Base-by-base conservation (phyloP, 2,113 vertebrate species). In the Seriola dumerili region DNA sequence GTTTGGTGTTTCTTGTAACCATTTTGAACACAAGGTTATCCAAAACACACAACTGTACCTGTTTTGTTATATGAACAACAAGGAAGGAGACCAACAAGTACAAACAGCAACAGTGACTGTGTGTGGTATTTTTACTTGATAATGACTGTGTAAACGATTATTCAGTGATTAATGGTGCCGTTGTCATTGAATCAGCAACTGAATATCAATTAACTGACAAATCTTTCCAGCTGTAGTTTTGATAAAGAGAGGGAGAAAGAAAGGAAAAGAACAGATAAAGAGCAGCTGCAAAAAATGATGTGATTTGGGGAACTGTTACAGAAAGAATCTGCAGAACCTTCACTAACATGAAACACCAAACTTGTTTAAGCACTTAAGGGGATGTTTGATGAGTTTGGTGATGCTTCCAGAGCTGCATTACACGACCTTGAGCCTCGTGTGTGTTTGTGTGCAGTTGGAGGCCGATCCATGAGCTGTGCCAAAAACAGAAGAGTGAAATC, bases 401-500 rank as follows among this genome's bases (percentile, higher is more conserved):
- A 75, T 46, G 10, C 70, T 63, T 63, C 34, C 29, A 19, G 70
- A 80, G 74, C 81, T 23, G 58, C 40, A 13, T 86, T 81, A 64
- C 81, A 81, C 54, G 64, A 84, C 91, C 88, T 84, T 85, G 78
- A 84, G 80, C 67, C 62, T 44, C 58, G 72, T 72, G 71, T 55
- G 34, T 64, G 76, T 42, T n/a, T 71, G 67, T 78, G 73, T 17
- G 62, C 4, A 21, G 69, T 72, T 85, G 77, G 78, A 86, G 25
- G 44, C 63, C 10, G 10, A 66, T 80, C 87, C 84, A 84, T 82
- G 72, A 78, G 4, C 54, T 0, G 72, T 80, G 87, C 87, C 85
- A 92, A 85, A 72, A 17, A 3, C 21, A 76, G 73, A 75, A 83
- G 80, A 82, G 86, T 52, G 38, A 89, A 91, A 79, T 83, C 73